Conservation (phyloP, 1,140 invertebrate genomes). For the Aplysia californica region DNA sequence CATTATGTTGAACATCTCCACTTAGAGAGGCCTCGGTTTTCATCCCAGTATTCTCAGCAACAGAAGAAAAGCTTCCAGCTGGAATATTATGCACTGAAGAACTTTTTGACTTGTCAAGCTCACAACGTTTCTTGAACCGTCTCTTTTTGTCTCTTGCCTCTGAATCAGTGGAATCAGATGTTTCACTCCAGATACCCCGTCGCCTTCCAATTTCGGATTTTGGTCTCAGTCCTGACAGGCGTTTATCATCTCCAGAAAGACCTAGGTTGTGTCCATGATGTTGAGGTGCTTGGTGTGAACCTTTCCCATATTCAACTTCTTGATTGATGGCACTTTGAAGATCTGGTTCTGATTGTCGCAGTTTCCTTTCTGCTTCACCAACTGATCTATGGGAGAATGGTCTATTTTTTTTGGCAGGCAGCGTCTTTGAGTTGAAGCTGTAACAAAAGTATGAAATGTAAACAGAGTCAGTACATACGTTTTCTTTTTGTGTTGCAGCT, state of each 20-base stretch:
- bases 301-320: no score
- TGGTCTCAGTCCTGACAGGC: neutral
- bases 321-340: no score
- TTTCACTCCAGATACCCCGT: constrained; percentile 33
- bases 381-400: no score
- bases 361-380: no score
- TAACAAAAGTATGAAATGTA: no score
- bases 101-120: constrained; percentile 48
- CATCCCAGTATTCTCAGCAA: neutral
- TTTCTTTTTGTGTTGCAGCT: no score
- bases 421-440: no score
- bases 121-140: constrained; percentile 39
- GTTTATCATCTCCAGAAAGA: neutral
- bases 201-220: neutral
- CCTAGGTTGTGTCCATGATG: no score
- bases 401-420: no score
- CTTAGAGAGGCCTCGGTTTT: neutral
- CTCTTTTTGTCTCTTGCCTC: constrained; percentile 45
- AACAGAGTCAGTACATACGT: no score
- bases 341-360: no score
- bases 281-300: no score
- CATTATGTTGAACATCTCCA: neutral
- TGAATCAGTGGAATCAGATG: constrained; percentile 60
- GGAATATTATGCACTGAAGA: constrained; percentile 45
- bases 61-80: neutral